Percentiles rank a stretch among this genome's conserved stretches.
phyloP scores from a whole-genome alignment of 2,888 invertebrate species.

The Phragmatobia fuliginosa region DNA sequence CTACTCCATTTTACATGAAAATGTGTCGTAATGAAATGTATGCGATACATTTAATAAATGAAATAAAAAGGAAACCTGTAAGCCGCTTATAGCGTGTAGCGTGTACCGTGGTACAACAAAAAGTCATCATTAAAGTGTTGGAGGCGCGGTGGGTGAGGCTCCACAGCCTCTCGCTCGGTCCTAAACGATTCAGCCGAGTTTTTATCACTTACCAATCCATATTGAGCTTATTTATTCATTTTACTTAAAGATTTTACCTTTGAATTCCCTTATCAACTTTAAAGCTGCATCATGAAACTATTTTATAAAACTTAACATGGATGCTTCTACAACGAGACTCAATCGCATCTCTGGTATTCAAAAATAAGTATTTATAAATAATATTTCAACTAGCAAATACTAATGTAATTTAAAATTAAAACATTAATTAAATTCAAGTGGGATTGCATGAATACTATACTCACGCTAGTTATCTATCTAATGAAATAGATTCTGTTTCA shows the following conservation, averaged over 20 bases:
- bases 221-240: slow-evolving; percentile 78
- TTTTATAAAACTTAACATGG: slow-evolving; percentile 41
- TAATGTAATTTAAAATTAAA: slow-evolving; percentile 12
- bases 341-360: neutral
- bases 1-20: neutral
- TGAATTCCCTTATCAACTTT: slow-evolving; percentile 55
- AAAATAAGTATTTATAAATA: neutral
- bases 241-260: slow-evolving; percentile 67
- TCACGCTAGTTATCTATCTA: slow-evolving; percentile 51
- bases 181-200: slow-evolving; percentile 80
- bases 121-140: slow-evolving; percentile 84
- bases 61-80: slow-evolving; percentile 44
- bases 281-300: slow-evolving; percentile 32
- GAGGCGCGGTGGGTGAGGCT: slow-evolving; percentile 78
- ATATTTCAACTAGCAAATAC: slow-evolving; percentile 4
- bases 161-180: slow-evolving; percentile 73
- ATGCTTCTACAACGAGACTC: slow-evolving; percentile 1
- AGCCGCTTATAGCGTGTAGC: slow-evolving; percentile 53
- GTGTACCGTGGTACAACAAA: slow-evolving; percentile 71
- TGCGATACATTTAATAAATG: neutral
- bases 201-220: slow-evolving; percentile 82
- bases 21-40: neutral
- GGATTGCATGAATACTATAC: slow-evolving; percentile 36
- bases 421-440: slow-evolving; percentile 21
- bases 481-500: slow-evolving; percentile 48